Evolutionary conservation across 2,888 invertebrate genomes (phyloP).

Genomic region (Ophioninae sp.): DNA sequence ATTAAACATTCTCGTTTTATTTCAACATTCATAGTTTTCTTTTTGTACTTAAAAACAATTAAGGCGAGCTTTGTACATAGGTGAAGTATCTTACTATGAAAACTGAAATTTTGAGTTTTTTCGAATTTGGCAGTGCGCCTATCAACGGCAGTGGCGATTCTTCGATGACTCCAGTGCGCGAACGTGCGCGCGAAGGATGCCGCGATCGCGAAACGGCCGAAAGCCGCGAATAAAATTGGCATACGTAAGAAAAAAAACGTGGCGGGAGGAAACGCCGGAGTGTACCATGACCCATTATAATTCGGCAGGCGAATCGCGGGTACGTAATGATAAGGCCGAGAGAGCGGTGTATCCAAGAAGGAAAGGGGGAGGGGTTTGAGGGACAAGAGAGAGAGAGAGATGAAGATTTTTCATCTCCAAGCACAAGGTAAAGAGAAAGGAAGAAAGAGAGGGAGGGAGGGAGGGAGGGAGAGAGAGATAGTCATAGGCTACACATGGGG

Average conservation of each 20-base stretch:
- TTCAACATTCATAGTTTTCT: too few relatives aligned
- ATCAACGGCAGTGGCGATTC: conserved; percentile 13
- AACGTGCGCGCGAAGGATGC: not conserved
- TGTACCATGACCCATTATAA: conserved; percentile 48
- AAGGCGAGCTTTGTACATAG: too few relatives aligned
- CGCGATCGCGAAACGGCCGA: not conserved
- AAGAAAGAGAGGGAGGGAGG: conserved; percentile 12
- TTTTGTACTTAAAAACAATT: too few relatives aligned
- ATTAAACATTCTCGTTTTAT: too few relatives aligned
- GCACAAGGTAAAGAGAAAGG: not conserved
- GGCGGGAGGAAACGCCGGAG: not conserved
- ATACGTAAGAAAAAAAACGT: not conserved
- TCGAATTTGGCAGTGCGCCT: too few relatives aligned
- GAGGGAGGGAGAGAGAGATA: conserved; percentile 12
- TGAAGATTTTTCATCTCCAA: too few relatives aligned
- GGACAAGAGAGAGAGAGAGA: conserved; percentile 1
- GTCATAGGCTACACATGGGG: conserved; percentile 19
- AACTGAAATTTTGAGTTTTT: too few relatives aligned
- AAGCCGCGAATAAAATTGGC: conserved; percentile 8
- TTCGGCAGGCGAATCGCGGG: conserved; percentile 43
- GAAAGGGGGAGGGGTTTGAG: not conserved
- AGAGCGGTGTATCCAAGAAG: conserved; percentile 13
- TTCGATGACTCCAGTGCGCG: not conserved
- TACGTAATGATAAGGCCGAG: conserved; percentile 52
- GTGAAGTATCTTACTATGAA: too few relatives aligned